These are phyloP conservation scores for Pterocles burchelli DNA, from an alignment of 2,113 vertebrate species.

Conservation along the genomic window DNA sequence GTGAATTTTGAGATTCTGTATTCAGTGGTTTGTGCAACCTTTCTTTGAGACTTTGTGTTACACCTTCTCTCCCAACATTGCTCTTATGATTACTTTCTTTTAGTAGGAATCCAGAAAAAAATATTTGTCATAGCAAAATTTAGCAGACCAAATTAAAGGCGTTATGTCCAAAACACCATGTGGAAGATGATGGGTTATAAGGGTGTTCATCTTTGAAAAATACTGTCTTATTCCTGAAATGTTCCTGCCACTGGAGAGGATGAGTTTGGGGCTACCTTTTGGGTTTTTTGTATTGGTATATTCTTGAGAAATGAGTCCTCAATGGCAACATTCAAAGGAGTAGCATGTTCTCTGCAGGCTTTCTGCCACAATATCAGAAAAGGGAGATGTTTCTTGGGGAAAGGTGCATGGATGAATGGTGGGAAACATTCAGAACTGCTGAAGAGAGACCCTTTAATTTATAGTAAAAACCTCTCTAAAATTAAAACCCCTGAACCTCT, in stretches of 20 bases:
- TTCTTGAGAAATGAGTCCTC: not conserved
- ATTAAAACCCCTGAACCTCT: not conserved
- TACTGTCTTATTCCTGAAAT: not conserved
- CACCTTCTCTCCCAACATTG: not conserved
- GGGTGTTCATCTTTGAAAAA: not conserved
- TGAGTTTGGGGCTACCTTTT: not conserved
- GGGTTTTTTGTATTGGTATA: not conserved
- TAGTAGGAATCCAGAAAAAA: not conserved
- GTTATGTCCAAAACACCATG: fast-evolving
- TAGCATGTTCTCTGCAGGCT: not conserved
- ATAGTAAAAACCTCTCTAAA: not conserved
- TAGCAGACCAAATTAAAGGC: not conserved
- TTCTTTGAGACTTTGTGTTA: not conserved
- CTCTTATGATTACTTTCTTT: not conserved
- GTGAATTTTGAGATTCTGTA: not conserved
- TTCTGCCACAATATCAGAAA: not conserved
- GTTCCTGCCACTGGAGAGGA: not conserved
- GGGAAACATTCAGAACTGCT: not conserved
- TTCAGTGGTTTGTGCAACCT: not conserved
- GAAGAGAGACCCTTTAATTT: not conserved
- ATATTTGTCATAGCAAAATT: not conserved
- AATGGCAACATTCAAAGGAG: not conserved
- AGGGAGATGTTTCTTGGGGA: not conserved
- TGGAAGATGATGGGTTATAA: not conserved
- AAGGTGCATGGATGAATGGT: not conserved